phyloP scores from a whole-genome alignment of 2,888 invertebrate species.

The Pandemis heparana region DNA sequence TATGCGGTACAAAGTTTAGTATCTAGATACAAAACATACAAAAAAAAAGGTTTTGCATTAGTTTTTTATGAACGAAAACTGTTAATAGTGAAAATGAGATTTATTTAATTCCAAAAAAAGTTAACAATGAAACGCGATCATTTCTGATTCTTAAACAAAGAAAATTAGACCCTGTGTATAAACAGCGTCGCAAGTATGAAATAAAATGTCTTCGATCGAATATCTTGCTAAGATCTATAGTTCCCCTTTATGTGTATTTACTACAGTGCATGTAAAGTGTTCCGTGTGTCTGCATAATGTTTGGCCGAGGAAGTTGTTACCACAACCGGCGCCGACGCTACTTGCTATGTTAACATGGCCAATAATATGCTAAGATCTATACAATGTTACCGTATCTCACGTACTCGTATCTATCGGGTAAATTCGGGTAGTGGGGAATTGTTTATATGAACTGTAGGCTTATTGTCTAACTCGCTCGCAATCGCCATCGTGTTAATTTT shows the following conservation, averaged over 20 bases:
- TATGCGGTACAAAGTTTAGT: too few species aligned
- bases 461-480: not conserved
- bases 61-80: too few species aligned
- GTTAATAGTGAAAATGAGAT: too few species aligned
- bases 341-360: constrained; percentile 48
- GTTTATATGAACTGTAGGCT: not conserved
- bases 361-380: constrained; percentile 40
- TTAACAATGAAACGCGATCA: too few species aligned
- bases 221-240: not conserved
- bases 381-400: not conserved
- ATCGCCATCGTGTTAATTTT: too few species aligned
- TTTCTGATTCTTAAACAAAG: too few species aligned
- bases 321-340: constrained; percentile 49
- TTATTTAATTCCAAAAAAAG: too few species aligned
- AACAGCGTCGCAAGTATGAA: not conserved
- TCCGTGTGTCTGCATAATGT: constrained; percentile 51
- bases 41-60: too few species aligned
- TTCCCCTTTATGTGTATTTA: constrained; percentile 17
- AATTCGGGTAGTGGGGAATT: not conserved
- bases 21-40: too few species aligned
- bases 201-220: not conserved
- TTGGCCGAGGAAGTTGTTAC: constrained; percentile 51
- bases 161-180: too few species aligned
- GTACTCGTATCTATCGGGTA: not conserved
- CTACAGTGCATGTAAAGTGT: constrained; percentile 28